A percentile compares a stretch with the other conserved stretches of the same genome.
Evolutionary conservation across 1,140 invertebrate genomes (phyloP).

Genomic region (Batillaria attramentaria): DNA sequence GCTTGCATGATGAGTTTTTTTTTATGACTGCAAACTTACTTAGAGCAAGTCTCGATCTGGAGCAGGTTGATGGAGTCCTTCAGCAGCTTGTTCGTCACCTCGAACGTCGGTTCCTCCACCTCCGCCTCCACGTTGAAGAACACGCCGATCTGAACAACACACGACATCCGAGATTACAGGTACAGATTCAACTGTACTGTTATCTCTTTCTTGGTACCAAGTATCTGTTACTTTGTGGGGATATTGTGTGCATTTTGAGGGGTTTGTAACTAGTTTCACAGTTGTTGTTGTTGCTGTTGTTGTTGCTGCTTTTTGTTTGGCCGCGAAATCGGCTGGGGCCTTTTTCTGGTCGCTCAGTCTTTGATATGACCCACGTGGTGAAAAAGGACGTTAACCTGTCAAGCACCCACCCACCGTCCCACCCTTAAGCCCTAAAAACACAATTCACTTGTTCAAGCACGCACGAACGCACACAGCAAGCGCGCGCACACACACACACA

Average conservation of each 20-base stretch:
- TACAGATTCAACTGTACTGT: background rate
- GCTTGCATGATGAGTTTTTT: background rate
- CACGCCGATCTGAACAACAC: constrained; percentile 77
- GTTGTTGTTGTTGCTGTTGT: too few species aligned
- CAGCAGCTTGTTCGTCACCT: constrained; percentile 86
- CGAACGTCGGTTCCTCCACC: constrained; percentile 90
- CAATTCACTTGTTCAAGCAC: too few species aligned
- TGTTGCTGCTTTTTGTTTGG: too few species aligned
- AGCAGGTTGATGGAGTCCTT: constrained; percentile 87
- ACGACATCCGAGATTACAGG: constrained; percentile 5
- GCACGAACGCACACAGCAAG: too few species aligned
- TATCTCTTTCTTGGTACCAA: too few species aligned
- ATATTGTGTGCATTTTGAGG: background rate
- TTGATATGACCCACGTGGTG: too few species aligned
- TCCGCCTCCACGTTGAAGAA: constrained; percentile 91
- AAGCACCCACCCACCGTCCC: too few species aligned
- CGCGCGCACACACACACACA: constrained; percentile 4
- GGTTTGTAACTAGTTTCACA: background rate
- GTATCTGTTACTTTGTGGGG: background rate
- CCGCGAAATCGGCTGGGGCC: too few species aligned
- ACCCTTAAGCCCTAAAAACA: too few species aligned
- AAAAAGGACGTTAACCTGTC: too few species aligned
- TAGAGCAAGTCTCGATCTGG: constrained; percentile 86
- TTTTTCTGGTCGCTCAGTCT: too few species aligned
- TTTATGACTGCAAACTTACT: constrained; percentile 44